phyloP scores from a whole-genome alignment of 2,888 invertebrate genomes.

The Drosophila pullipes region DNA sequence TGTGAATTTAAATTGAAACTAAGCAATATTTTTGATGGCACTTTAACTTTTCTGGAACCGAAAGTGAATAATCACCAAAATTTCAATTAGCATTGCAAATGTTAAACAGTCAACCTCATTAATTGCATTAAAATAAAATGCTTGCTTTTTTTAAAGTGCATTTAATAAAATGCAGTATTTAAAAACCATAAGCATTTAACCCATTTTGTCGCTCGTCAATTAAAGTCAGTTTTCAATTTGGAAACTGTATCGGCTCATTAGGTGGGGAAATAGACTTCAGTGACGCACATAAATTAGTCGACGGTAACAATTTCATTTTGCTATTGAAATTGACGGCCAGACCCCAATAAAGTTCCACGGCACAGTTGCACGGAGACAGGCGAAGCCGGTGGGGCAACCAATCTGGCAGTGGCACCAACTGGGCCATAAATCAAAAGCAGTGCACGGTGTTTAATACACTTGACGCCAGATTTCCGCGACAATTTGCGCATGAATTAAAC shows the following conservation, averaged over 20 bases:
- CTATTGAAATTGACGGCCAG: conserved; percentile 71
- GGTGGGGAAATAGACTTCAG: conserved; percentile 46
- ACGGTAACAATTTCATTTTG: conserved; percentile 70
- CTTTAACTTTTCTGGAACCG: neutral
- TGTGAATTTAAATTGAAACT: neutral
- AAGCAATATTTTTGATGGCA: neutral
- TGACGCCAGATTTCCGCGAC: conserved; percentile 80
- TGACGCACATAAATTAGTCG: conserved; percentile 67
- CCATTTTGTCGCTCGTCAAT: neutral
- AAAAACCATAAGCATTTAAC: neutral
- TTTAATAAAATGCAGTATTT: neutral
- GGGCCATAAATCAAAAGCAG: conserved; percentile 77
- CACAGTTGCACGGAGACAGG: neutral
- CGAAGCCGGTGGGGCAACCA: conserved; percentile 1
- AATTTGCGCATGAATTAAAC: conserved; percentile 80
- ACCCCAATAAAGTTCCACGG: conserved; percentile 6
- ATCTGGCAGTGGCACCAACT: conserved; percentile 64
- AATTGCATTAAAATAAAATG: neutral
- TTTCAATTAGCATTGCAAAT: neutral
- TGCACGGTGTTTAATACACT: conserved; percentile 74
- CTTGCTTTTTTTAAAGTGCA: neutral
- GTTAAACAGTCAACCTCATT: neutral
- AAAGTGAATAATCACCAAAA: neutral
- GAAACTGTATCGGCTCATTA: conserved; percentile 61
- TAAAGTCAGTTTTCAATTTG: conserved; percentile 15